Evolutionary conservation across 2,888 invertebrate genomes (phyloP).

Genomic region (Drosophila pseudotakahashii): DNA sequence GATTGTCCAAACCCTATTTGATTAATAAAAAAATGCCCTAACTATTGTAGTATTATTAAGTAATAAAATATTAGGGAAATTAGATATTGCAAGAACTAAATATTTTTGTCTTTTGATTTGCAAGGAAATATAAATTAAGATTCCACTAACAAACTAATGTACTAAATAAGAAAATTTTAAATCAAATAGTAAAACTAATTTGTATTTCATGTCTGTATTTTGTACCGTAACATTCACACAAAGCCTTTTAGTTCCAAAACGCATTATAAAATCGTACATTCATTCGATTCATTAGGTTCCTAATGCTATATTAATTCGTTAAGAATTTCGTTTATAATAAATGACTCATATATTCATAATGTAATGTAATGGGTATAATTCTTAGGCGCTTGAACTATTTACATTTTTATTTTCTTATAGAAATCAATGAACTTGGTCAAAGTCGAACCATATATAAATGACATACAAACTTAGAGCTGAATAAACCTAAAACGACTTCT

Average conservation of each 20-base stretch:
- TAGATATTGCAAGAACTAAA: too few species aligned
- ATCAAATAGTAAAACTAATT: constrained; percentile 4
- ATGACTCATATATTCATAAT: constrained; percentile 28
- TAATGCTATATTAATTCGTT: constrained; percentile 80
- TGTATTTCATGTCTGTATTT: constrained; percentile 15
- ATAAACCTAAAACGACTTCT: constrained; percentile 34
- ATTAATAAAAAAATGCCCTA: too few species aligned
- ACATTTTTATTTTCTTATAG: constrained; percentile 69
- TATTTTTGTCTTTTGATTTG: too few species aligned
- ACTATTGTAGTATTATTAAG: not conserved
- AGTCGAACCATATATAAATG: constrained; percentile 24
- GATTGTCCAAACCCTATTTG: too few species aligned
- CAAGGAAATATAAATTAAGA: too few species aligned
- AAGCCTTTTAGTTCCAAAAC: not conserved
- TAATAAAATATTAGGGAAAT: not conserved
- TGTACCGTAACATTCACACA: constrained; percentile 3
- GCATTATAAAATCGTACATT: constrained; percentile 7
- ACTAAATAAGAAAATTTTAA: not conserved
- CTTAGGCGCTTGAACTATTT: constrained; percentile 50
- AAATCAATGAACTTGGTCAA: constrained; percentile 53
- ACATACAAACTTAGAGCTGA: constrained; percentile 30
- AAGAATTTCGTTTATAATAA: constrained; percentile 20
- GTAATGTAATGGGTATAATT: constrained; percentile 7
- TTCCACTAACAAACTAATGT: too few species aligned
- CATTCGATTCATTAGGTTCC: constrained; percentile 1